These are phyloP conservation scores for Percopsis omiscomaycus DNA, from an alignment of 2,797 vertebrate genomes.

Conservation along the genomic window DNA sequence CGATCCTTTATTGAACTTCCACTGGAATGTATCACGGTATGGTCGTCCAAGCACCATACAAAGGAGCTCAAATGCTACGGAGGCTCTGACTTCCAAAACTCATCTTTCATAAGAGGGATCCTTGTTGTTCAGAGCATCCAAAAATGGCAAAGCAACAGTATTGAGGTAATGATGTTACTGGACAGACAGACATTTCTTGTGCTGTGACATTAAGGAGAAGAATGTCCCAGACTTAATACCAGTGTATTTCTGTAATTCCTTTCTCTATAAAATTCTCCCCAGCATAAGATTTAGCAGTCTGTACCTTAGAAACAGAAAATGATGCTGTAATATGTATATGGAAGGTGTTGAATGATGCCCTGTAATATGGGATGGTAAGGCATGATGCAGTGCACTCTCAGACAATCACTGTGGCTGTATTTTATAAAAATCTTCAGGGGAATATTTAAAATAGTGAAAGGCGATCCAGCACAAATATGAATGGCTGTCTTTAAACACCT, in stretches of 20 bases:
- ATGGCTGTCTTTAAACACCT: constrained; percentile 77
- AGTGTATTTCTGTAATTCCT: background rate
- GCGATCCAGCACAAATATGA: constrained; percentile 74
- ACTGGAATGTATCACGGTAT: constrained; percentile 80
- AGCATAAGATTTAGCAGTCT: constrained; percentile 30
- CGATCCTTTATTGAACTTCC: constrained; percentile 82
- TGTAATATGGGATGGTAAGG: constrained; percentile 32
- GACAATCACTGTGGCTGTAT: constrained; percentile 55
- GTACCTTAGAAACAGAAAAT: constrained; percentile 24
- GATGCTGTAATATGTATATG: constrained; percentile 36
- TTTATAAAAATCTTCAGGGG: constrained; percentile 53
- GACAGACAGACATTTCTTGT: no score
- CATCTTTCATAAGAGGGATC: constrained; percentile 6
- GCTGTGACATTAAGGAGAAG: no score
- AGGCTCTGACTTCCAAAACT: background rate
- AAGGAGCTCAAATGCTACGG: constrained; percentile 75
- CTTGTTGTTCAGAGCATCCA: no score
- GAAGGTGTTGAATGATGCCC: constrained; percentile 59
- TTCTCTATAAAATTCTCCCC: background rate
- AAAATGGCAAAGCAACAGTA: no score
- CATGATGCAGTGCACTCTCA: constrained; percentile 42
- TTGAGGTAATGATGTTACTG: no score
- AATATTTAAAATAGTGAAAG: constrained; percentile 65
- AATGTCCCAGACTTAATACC: no score
- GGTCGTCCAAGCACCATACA: constrained; percentile 82